A percentile compares a stretch with the other conserved stretches of the same genome.
Evolutionary conservation across 2,113 vertebrate genomes (phyloP).

Genomic region (Leptosomus discolor): DNA sequence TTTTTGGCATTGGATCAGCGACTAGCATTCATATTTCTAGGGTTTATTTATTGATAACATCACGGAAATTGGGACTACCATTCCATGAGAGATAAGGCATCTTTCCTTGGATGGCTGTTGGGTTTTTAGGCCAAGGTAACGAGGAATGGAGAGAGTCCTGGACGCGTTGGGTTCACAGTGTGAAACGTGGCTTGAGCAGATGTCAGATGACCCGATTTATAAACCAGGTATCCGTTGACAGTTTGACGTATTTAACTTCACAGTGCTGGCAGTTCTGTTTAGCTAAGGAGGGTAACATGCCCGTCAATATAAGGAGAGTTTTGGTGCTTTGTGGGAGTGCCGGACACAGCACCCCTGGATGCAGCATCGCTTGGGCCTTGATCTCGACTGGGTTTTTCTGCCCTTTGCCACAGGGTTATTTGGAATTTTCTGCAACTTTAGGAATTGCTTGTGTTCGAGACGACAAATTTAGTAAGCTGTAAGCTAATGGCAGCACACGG

Average conservation of each 20-base stretch:
- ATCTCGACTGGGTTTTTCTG: neutral
- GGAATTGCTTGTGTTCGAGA: neutral
- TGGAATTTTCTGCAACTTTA: neutral
- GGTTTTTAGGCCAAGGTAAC: neutral
- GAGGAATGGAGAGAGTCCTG: neutral
- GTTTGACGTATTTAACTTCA: neutral
- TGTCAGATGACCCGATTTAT: neutral
- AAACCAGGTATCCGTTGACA: neutral
- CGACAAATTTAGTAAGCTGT: fast-evolving
- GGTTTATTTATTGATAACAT: slow-evolving; percentile 51
- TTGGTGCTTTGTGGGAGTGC: neutral
- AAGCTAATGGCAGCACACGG: neutral
- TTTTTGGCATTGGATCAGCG: slow-evolving; percentile 57
- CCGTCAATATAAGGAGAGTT: neutral
- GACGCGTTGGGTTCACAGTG: fast-evolving
- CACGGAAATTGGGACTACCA: neutral
- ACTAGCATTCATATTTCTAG: slow-evolving; percentile 41
- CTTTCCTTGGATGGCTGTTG: neutral
- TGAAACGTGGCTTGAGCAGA: neutral
- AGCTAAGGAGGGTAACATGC: neutral
- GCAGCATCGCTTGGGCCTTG: neutral
- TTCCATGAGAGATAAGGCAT: neutral
- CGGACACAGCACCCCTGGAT: fast-evolving
- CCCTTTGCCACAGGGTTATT: neutral
- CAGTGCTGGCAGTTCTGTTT: neutral